Base-by-base conservation (phyloP, 1,140 invertebrate species). In the Drosophila melanogaster region DNA sequence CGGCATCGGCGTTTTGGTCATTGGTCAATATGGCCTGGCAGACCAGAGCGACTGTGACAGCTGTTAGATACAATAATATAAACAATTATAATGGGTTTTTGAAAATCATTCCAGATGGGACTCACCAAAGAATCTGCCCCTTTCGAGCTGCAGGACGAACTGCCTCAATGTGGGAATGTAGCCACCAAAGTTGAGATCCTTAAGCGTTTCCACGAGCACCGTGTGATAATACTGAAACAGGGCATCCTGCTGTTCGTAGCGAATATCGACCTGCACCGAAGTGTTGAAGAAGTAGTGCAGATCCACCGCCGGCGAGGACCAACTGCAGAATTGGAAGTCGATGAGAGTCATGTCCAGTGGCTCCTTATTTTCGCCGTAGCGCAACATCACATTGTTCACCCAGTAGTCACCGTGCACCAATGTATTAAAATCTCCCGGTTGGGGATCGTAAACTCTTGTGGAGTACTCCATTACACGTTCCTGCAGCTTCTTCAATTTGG, bases 341-440 rank as follows among this genome's bases (percentile, higher is more conserved):
- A 92, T 87, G 4, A 92, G 54, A 6, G 90, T 93, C 15, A 94
- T 92, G 46, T 93, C 92, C 35, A 30, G 93, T 78, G 49, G 92
- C 77, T 3, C 93, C 86, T 22, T 90, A 24, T 51, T 35, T 2
- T 92, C 75, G 33, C 93, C 81, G 60, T 95, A 94, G 12, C 92
- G 92, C 74, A 92, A 90, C 87, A 95, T 95, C 62, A 96, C 84
- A 89, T 96, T 96, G 76, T 95, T 95, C 0, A 93, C 89, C 95
- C 95, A 95, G 4, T 92, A 92, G 79, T 95, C 95, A 15, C 95
- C 95, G 53, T 95, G 95, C 64, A 93, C 94, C 17, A 95, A 81
- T 2, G 95, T 94, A 55, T 93, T 93, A 60, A 95, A 94, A 17
- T 94, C 92, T 5, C 93, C 91, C 2, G 90, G 57, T 12, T 93